Base-by-base conservation (phyloP, 2,888 invertebrate genomes). In the Coleophora flavipennella region DNA sequence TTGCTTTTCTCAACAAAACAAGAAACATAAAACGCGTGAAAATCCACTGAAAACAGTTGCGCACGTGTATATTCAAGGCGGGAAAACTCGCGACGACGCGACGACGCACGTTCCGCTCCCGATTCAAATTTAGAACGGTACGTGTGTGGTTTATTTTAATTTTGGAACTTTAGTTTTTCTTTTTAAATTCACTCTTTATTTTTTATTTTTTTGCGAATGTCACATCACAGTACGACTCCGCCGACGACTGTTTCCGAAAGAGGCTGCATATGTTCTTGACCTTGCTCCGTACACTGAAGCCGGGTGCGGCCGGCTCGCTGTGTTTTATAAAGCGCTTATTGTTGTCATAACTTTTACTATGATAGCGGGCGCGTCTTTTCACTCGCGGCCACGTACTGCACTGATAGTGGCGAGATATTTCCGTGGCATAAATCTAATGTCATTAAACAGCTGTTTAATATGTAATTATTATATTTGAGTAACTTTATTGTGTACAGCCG, bases 311-410 rank as follows among this genome's bases (percentile, higher is more conserved):
- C 57, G 61, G 59, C 60, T 59, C 69, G 51, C 64, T 61, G 59
- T 65, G 73, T 81, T 83, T 84, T 84, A 83, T 83, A 81, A 79
- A 67, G 72, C 67, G 66, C 66, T n/a, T 66, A 71, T 72, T 79
- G 78, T 79, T 76, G 77, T 79, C 69, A 72, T 75, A 74, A 77
- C 76, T 78, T 76, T 80, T 76, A 70, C 72, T 57, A 71, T 52
- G 20, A 20, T 20, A 20, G 61, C 53, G 53, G 52, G 13, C 28
- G 12, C 12, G 29, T 29, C 29, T 10, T 10, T 7, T 29, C 10
- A 11, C 11, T 10, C 3, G 7, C 10, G 8, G n/a, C 29, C 11
- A 29, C 29, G 29, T 11, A 29, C 29, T 29, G n/a, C 9, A 20
- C 34, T 34, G 34, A 34, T 34, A 34, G n/a, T 10, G 33, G 11